phyloP scores from a whole-genome alignment of 2,113 vertebrate species.

The Gasterosteus aculeatus region DNA sequence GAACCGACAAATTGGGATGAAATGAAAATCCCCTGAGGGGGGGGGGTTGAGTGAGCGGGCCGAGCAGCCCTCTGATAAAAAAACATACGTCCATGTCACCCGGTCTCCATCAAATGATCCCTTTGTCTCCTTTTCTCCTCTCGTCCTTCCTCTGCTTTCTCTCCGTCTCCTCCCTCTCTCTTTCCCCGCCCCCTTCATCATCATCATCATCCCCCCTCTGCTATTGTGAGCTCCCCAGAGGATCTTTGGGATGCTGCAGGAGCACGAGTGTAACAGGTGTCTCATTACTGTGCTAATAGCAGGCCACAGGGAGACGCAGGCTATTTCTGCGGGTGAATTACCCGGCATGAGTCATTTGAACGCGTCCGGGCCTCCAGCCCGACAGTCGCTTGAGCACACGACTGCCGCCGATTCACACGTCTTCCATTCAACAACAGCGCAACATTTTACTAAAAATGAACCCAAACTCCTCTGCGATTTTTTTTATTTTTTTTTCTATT shows the following conservation, averaged over 20 bases:
- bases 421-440: constrained; percentile 34
- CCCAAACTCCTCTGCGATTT: constrained; percentile 15
- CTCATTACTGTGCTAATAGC: constrained; percentile 57
- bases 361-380: constrained; percentile 43
- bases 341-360: constrained; percentile 50
- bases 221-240: constrained; percentile 41
- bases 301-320: constrained; percentile 30
- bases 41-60: constrained; percentile 18
- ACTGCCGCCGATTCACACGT: constrained; percentile 40
- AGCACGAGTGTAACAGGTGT: constrained; percentile 56
- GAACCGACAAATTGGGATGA: constrained; percentile 44
- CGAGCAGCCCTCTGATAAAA: constrained; percentile 44
- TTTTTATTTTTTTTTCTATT: constrained; percentile 15
- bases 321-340: constrained; percentile 49
- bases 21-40: constrained; percentile 41
- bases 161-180: neutral
- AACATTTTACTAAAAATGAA: constrained; percentile 6
- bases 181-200: neutral
- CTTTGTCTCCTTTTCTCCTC: constrained; percentile 17
- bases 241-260: constrained; percentile 46
- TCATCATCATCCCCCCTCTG: constrained; percentile 21
- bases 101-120: constrained; percentile 38
- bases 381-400: constrained; percentile 42
- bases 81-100: constrained; percentile 47
- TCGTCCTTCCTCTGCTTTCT: constrained; percentile 8